Evolutionary conservation across 2,888 invertebrate genomes (phyloP).

Genomic region (Eupithecia centaureata): DNA sequence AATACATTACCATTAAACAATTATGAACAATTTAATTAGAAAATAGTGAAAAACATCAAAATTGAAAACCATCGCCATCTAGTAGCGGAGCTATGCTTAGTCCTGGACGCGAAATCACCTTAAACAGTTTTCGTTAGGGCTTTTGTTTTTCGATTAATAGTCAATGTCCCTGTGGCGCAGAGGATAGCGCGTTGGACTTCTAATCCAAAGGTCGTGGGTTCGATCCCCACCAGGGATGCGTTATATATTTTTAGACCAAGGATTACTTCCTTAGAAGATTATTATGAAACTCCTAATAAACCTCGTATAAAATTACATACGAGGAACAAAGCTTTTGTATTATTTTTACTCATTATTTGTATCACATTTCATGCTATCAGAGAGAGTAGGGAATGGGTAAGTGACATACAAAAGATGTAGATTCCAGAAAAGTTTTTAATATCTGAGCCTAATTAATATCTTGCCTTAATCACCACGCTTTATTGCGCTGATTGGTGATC

Average conservation of each 20-base stretch:
- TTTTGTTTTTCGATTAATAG: slow-evolving; percentile 16
- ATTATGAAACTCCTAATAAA: too few relatives aligned
- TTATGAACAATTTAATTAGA: too few relatives aligned
- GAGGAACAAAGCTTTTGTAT: neutral
- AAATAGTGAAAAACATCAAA: too few relatives aligned
- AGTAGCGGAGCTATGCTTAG: too few relatives aligned
- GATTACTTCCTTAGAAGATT: neutral
- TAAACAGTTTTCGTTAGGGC: slow-evolving; percentile 3
- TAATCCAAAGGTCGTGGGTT: slow-evolving; percentile 92
- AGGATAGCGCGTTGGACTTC: slow-evolving; percentile 92
- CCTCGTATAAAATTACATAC: too few relatives aligned
- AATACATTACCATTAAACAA: too few relatives aligned
- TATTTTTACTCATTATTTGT: neutral
- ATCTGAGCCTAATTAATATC: too few relatives aligned
- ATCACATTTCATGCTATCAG: neutral
- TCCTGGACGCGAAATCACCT: too few relatives aligned
- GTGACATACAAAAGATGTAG: neutral
- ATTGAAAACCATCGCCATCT: too few relatives aligned
- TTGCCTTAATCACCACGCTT: too few relatives aligned
- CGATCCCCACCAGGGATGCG: slow-evolving; percentile 87
- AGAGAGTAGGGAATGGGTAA: neutral
- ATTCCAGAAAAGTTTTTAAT: too few relatives aligned
- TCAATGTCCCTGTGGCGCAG: slow-evolving; percentile 87
- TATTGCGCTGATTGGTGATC: too few relatives aligned
- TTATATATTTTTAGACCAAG: slow-evolving; percentile 19